phyloP scores from a whole-genome alignment of 2,113 vertebrate genomes.

The Atrichornis clamosus region DNA sequence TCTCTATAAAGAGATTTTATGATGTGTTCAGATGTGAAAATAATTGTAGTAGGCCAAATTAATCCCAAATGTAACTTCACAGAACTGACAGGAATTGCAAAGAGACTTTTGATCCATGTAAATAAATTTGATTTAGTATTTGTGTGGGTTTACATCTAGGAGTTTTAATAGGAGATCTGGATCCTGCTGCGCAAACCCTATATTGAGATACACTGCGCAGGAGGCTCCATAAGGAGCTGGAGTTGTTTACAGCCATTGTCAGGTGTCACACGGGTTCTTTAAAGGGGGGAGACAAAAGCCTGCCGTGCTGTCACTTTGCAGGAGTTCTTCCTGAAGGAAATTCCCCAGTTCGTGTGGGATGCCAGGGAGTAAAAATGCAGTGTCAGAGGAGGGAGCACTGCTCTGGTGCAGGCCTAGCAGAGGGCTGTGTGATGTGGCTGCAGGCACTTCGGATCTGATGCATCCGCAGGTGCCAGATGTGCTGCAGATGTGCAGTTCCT shows the following conservation, averaged over 20 bases:
- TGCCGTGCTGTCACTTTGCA: neutral
- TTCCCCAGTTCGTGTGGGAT: fast-evolving
- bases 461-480: neutral
- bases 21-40: slow-evolving; percentile 23
- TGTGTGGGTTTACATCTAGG: neutral
- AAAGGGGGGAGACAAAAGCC: neutral
- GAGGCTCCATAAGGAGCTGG: neutral
- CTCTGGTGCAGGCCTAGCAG: neutral
- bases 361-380: fast-evolving
- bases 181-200: neutral
- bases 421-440: no score
- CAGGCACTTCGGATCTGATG: neutral
- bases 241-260: neutral
- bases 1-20: slow-evolving; percentile 10
- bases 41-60: slow-evolving; percentile 22
- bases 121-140: neutral
- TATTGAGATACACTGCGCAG: neutral
- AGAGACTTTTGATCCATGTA: neutral
- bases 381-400: no score
- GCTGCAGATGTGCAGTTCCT: neutral
- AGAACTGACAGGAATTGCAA: neutral
- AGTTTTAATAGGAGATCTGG: neutral
- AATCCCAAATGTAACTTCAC: neutral
- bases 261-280: neutral
- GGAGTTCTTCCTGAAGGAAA: neutral